These are phyloP conservation scores for Prochilodus magdalenae DNA, from an alignment of 2,113 vertebrate species.

Conservation along the genomic window DNA sequence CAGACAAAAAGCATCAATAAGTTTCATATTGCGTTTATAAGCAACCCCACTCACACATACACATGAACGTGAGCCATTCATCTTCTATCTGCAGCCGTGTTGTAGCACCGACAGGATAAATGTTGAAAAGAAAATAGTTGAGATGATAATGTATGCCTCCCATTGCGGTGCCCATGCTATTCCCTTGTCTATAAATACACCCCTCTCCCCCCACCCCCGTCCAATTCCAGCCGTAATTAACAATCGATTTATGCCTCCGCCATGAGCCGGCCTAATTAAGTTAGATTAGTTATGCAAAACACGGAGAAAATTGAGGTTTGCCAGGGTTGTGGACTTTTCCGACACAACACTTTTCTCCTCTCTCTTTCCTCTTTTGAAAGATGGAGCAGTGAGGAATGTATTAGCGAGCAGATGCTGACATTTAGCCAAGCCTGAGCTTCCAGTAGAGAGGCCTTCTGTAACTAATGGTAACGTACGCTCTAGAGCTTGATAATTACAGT, in stretches of 20 bases:
- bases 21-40: slow-evolving; percentile 41
- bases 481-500: slow-evolving; percentile 31
- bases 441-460: slow-evolving; percentile 19
- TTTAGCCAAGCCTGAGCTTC: slow-evolving; percentile 28
- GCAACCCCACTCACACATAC: slow-evolving; percentile 33
- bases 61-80: slow-evolving; percentile 8
- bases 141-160: slow-evolving; percentile 31
- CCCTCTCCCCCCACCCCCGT: slow-evolving; percentile 1
- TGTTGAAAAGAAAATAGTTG: slow-evolving; percentile 32
- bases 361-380: background rate
- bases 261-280: slow-evolving; percentile 48
- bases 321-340: slow-evolving; percentile 49
- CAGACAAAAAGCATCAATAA: slow-evolving; percentile 35
- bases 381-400: background rate
- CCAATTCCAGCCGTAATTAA: slow-evolving; percentile 51
- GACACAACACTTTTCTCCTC: background rate
- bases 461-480: slow-evolving; percentile 37
- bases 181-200: slow-evolving; percentile 37
- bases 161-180: background rate
- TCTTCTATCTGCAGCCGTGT: background rate
- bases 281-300: slow-evolving; percentile 54
- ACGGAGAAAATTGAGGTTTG: slow-evolving; percentile 46
- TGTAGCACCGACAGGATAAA: slow-evolving; percentile 14
- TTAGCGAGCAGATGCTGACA: slow-evolving; percentile 34
- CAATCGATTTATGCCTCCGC: slow-evolving; percentile 49